Evolutionary conservation across 1,140 invertebrate species (phyloP), one percentile per base, ranked within the genome.

Genomic region (Dendrolimus punctatus): DNA sequence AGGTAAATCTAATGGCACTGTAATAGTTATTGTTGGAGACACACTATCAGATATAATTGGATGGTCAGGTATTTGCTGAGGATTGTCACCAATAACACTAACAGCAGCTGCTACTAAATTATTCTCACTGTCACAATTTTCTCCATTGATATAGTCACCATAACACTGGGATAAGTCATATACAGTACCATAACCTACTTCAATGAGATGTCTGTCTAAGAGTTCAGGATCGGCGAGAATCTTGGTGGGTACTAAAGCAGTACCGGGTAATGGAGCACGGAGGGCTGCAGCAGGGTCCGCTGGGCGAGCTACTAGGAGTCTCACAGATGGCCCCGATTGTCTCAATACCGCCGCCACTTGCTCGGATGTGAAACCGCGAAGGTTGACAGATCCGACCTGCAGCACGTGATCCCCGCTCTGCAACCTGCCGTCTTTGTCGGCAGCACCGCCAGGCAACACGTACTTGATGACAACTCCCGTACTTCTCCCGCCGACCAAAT

Each of bases 401-500:
- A 99, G 89, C 49, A 99, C 93, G 85, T 98, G 96, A 85, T 99
- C 97, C 8, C 96, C 96, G 80, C 95, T 93, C 76, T 95, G 94
- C 51, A 99, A 87, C 6, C 96, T 89, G 5, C 92, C 93, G 87
- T 98, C 95, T 89, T 95, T 90, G 84, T 98, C 96, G 9, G 96
- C 96, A 6, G 96, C 93, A 64, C 96, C 95, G 23, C 96, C 96
- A 8, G 96, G 96, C 10, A 98, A 89, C 48, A 99, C 94, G 51
- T 95, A 96, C 85, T 99, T 99, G 53, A 99, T 95, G 6, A 99
- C 96, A 49, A 99, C 97, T n/a, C 97, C 97, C 23, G 97, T 98
- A 77, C 95, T 97, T 47, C 95, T 89, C 6, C 97, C 97, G 48
- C 97, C 97, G 60, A 98, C 96, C 62, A 99, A 95, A 49, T 97